phyloP scores from a whole-genome alignment of 2,113 vertebrate genomes.

The Periophthalmodon schlosseri region DNA sequence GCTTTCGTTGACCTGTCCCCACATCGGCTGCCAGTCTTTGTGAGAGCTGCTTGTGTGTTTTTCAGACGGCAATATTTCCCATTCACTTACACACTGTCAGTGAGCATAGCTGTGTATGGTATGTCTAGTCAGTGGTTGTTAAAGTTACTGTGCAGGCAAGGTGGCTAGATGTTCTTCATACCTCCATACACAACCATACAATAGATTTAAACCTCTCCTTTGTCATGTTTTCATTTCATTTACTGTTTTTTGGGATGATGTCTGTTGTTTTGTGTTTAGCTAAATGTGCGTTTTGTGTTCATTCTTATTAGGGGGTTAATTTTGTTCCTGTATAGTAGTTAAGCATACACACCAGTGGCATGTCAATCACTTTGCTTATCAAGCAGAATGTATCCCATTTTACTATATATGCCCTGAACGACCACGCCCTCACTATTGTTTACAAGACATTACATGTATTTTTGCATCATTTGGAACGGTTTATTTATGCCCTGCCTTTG shows the following conservation, averaged over 20 bases:
- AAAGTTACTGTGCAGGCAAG: constrained; percentile 70
- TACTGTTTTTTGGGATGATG: constrained; percentile 35
- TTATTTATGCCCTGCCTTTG: constrained; percentile 63
- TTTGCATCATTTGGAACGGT: constrained; percentile 22
- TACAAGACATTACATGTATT: constrained; percentile 63
- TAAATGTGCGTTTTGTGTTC: constrained; percentile 59
- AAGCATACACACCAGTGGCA: constrained; percentile 69
- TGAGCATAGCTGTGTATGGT: constrained; percentile 64
- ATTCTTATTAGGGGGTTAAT: constrained; percentile 41
- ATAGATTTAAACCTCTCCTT: constrained; percentile 25
- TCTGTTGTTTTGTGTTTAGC: constrained; percentile 26
- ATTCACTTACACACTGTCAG: constrained; percentile 61
- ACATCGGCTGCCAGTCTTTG: constrained; percentile 50
- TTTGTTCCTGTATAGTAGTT: constrained; percentile 51
- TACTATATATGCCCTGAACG: constrained; percentile 58
- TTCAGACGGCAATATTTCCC: constrained; percentile 64
- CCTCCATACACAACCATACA: constrained; percentile 42
- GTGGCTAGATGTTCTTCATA: constrained; percentile 59
- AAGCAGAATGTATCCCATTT: constrained; percentile 78
- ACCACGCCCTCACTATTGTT: constrained; percentile 73
- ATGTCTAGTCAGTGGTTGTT: constrained; percentile 70
- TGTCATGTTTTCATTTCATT: constrained; percentile 39
- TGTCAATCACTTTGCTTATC: constrained; percentile 74
- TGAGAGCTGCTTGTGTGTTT: constrained; percentile 59
- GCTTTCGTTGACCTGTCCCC: constrained; percentile 50